A percentile compares a stretch with the other conserved stretches of the same genome.
Evolutionary conservation across 2,113 vertebrate genomes (phyloP).

Genomic region (Alouatta palliata): DNA sequence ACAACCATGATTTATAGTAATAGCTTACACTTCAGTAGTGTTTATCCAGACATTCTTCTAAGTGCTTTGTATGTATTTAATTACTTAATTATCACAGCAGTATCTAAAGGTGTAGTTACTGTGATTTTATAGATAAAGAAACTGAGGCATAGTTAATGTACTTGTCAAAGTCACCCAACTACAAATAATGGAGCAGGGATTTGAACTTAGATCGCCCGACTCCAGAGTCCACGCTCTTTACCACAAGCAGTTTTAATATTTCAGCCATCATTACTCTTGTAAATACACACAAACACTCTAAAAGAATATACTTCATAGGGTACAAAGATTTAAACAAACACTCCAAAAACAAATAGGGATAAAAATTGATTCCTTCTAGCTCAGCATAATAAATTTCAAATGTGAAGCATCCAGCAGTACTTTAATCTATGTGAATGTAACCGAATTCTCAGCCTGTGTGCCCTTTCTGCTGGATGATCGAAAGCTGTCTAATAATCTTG

Average conservation of each 20-base stretch:
- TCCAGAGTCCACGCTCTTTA: not conserved
- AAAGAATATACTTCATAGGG: not conserved
- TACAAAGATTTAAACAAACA: not conserved
- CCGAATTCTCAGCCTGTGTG: not conserved
- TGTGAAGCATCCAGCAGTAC: not conserved
- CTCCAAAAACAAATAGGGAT: not conserved
- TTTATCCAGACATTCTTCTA: not conserved
- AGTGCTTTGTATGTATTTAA: not conserved
- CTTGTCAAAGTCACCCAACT: not conserved
- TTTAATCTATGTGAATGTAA: not conserved
- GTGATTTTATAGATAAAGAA: not conserved
- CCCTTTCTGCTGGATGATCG: not conserved
- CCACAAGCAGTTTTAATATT: not conserved
- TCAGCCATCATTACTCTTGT: not conserved
- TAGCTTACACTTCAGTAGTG: not conserved
- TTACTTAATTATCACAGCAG: not conserved
- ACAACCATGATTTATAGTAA: not conserved
- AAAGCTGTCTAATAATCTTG: not conserved
- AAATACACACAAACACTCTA: not conserved
- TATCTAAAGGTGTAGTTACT: not conserved
- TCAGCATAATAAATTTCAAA: not conserved
- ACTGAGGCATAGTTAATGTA: not conserved
- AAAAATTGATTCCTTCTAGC: not conserved
- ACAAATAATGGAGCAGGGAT: not conserved
- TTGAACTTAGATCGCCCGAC: not conserved